Percentiles rank a stretch among this genome's conserved stretches.
Evolutionary conservation across 1,140 invertebrate species (phyloP).

Genomic region (Chlorops oryzae): DNA sequence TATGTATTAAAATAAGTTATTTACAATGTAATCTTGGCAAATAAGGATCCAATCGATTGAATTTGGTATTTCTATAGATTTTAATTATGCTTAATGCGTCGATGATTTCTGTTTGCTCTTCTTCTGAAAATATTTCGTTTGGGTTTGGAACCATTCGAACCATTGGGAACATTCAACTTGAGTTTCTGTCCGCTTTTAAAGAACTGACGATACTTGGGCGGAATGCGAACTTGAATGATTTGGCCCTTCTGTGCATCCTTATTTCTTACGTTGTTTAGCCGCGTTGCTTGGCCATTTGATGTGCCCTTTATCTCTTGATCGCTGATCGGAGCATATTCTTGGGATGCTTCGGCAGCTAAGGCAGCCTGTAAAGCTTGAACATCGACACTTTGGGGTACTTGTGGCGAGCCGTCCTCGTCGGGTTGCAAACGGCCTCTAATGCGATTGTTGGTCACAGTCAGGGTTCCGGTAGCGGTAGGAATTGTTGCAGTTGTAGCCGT

Average conservation of each 20-base stretch:
- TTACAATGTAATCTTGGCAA: no score
- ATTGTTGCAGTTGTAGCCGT: neutral
- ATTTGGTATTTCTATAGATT: no score
- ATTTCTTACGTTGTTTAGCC: constrained; percentile 33
- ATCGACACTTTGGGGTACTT: no score
- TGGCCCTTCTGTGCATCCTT: constrained; percentile 33
- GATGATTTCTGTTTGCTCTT: no score
- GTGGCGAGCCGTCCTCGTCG: neutral
- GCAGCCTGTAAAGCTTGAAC: constrained; percentile 37
- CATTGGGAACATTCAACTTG: no score
- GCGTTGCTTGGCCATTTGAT: constrained; percentile 28
- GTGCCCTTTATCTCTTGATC: constrained; percentile 23
- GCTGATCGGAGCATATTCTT: constrained; percentile 38
- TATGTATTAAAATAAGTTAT: no score
- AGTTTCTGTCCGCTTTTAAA: constrained; percentile 44
- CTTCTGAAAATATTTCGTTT: no score
- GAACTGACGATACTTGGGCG: constrained; percentile 36
- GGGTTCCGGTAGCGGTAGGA: constrained; percentile 25
- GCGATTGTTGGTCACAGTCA: no score
- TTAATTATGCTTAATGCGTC: no score
- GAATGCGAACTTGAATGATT: constrained; percentile 34
- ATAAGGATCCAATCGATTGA: no score
- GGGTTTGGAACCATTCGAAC: no score
- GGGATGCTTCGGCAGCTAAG: constrained; percentile 32
- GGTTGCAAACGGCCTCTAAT: no score